phyloP scores from a whole-genome alignment of 2,797 vertebrate species.

The Silurus lanzhouensis region DNA sequence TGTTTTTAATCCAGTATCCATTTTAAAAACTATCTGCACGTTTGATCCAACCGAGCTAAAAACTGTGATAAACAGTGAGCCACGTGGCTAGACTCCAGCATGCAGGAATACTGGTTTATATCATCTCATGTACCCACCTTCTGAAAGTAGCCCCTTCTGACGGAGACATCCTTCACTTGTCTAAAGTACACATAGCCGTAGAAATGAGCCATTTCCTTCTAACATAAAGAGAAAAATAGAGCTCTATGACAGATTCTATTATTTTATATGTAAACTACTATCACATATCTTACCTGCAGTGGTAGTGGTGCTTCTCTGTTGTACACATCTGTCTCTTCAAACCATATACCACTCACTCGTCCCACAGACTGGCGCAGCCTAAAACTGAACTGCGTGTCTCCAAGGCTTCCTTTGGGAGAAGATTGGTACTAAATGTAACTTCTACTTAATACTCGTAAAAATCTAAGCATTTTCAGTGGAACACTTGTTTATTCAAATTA shows the following conservation, averaged over 20 bases:
- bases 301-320: constrained; percentile 76
- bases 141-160: constrained; percentile 95
- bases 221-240: constrained; percentile 27
- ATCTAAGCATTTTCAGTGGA: background rate
- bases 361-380: constrained; percentile 87
- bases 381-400: constrained; percentile 96
- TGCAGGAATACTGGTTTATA: background rate
- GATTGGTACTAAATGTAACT: background rate
- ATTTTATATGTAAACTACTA: background rate
- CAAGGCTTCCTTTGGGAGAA: constrained; percentile 80
- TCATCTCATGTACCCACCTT: constrained; percentile 77
- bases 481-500: background rate
- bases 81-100: background rate
- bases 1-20: too few relatives aligned
- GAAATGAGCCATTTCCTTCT: constrained; percentile 88
- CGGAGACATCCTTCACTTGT: constrained; percentile 89
- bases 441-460: background rate
- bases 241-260: background rate
- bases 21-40: too few relatives aligned
- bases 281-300: constrained; percentile 76
- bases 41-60: too few relatives aligned
- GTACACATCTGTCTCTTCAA: constrained; percentile 71
- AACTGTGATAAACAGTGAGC: background rate
- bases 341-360: constrained; percentile 56
- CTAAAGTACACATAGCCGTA: constrained; percentile 93